These are phyloP conservation scores for Apostichopus leukothele DNA, from an alignment of 53 echinoderm and acorn worm genomes.

Conservation along the genomic window DNA sequence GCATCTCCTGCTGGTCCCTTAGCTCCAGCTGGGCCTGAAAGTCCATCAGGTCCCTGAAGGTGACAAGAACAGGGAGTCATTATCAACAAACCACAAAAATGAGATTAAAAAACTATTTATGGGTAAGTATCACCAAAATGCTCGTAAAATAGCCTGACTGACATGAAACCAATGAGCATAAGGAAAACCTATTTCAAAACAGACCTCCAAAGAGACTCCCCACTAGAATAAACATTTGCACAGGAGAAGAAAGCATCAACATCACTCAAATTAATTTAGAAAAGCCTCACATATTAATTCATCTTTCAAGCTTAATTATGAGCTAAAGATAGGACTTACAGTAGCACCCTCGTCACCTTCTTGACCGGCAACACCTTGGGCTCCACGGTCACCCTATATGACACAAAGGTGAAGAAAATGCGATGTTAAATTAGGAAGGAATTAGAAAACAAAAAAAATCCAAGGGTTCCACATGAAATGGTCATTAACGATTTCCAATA, in stretches of 20 bases:
- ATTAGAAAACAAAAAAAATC: not conserved
- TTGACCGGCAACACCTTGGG: not conserved
- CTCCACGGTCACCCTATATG: slow-evolving; percentile 4
- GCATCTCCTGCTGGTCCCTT: slow-evolving; percentile 36
- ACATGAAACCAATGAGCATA: too few relatives aligned
- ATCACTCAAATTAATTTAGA: not conserved
- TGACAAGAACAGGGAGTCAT: not conserved
- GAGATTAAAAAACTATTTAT: too few relatives aligned
- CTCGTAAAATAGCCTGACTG: too few relatives aligned
- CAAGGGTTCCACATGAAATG: too few relatives aligned
- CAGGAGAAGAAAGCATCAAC: too few relatives aligned
- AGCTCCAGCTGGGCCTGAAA: slow-evolving; percentile 37
- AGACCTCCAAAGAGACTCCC: too few relatives aligned
- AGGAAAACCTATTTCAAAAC: too few relatives aligned
- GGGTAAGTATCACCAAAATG: too few relatives aligned
- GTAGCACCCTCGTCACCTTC: slow-evolving; percentile 9
- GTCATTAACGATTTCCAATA: too few relatives aligned
- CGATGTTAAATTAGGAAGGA: not conserved
- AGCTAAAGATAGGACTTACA: not conserved
- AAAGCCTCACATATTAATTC: not conserved
- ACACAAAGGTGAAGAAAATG: too few relatives aligned
- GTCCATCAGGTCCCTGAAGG: slow-evolving; percentile 46
- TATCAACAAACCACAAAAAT: not conserved
- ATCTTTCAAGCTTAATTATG: too few relatives aligned
- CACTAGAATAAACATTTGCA: too few relatives aligned